Evolutionary conservation across 2,888 invertebrate species (phyloP), one percentile per base, ranked within the genome.

Genomic region (Portevinia maculata): DNA sequence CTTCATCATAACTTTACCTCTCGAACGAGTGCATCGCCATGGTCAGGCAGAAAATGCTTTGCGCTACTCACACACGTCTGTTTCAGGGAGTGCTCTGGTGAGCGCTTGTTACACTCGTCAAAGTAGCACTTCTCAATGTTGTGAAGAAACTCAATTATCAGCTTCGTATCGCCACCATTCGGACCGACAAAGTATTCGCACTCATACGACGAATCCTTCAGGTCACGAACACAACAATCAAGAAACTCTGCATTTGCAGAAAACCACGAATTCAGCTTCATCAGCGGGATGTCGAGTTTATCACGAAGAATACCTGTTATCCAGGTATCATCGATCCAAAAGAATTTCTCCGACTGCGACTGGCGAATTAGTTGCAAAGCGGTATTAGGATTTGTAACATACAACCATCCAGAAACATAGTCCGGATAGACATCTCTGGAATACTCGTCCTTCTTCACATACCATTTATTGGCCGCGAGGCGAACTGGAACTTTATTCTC

Each of bases 321-420:
- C 88, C 94, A 95, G 48, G 96, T 94, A 88, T 98, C 98, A 88
- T 98, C 98, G 76, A 98, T 97, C 97, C 98, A 98, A 90, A 98
- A 97, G 86, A 94, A 95, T 15, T 92, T 91, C n/a, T 93, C 91
- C 34, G 90, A 88, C 30, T 91, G 88, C 0, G 94, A 92, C 85
- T 92, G 91, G 2, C 91, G 87, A 19, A 93, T 91, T 57, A 98
- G 87, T 17, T 91, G 91, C 15, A 88, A 87, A 0, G 94, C 94
- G 1, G 94, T 92, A 83, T 92, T 90, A 0, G 94, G 93, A 69
- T 94, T 95, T 1, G 95, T 95, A 1, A 96, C 91, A 85, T 97
- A 97, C 86, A 96, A 92, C 96, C 96, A 97, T 0, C 97, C 97
- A 4, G 96, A 96, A 7, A 96, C 90, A 88, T 96, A 97, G 15